A percentile compares a stretch with the other conserved stretches of the same genome.
Evolutionary conservation across 1,140 invertebrate genomes (phyloP).

Genomic region (Drosophila lini): DNA sequence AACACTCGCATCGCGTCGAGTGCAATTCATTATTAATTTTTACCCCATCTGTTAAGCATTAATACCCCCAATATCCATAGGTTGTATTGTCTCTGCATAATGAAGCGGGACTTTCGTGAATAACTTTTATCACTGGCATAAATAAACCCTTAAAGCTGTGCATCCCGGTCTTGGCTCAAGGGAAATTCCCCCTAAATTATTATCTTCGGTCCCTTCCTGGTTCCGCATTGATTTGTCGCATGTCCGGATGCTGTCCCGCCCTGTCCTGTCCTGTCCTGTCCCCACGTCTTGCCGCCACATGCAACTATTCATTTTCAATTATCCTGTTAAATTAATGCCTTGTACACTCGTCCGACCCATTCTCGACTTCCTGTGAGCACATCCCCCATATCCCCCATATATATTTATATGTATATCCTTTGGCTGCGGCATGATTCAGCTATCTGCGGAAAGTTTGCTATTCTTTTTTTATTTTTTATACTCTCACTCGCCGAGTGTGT

Average conservation of each 20-base stretch:
- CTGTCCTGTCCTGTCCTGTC: slow-evolving; percentile 1
- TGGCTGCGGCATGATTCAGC: slow-evolving; percentile 52
- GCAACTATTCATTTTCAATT: slow-evolving; percentile 60
- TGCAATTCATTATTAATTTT: slow-evolving; percentile 5
- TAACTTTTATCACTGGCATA: slow-evolving; percentile 10
- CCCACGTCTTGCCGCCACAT: slow-evolving; percentile 17
- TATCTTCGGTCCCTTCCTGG: slow-evolving; percentile 49
- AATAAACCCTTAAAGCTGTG: slow-evolving; percentile 13
- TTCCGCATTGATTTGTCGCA: slow-evolving; percentile 50
- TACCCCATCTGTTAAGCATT: slow-evolving; percentile 2
- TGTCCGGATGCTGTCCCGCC: slow-evolving; percentile 24
- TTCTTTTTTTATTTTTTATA: slow-evolving; percentile 10
- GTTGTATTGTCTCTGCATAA: slow-evolving; percentile 22
- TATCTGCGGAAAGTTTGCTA: slow-evolving; percentile 35
- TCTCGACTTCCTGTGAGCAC: slow-evolving; percentile 17
- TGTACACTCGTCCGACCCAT: slow-evolving; percentile 15
- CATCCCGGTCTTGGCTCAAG: slow-evolving; percentile 7
- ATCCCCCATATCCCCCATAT: neutral
- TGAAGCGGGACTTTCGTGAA: slow-evolving; percentile 18
- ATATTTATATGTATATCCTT: slow-evolving; percentile 13
- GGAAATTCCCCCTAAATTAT: slow-evolving; percentile 51
- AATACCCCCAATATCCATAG: slow-evolving; percentile 2
- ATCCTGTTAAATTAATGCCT: slow-evolving; percentile 66
- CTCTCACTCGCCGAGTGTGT: neutral
- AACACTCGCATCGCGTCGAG: neutral